Conservation (phyloP, 2,888 invertebrate species). For the Seira ritae region DNA sequence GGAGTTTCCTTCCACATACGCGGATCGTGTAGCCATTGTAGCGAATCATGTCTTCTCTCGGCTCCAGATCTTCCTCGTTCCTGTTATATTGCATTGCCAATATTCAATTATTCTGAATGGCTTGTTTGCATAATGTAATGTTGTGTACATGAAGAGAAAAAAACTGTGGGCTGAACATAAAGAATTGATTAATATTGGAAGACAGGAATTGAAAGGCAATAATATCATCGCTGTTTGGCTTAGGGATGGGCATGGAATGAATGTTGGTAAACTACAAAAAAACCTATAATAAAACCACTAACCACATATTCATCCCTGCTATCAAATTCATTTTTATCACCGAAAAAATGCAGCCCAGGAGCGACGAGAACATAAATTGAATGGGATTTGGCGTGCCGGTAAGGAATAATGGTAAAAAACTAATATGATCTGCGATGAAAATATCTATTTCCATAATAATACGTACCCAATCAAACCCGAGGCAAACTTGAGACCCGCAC, state of each 20-base stretch:
- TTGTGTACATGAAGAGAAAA: slow-evolving; percentile 14
- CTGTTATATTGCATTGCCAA: slow-evolving; percentile 22
- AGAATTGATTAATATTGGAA: slow-evolving; percentile 4
- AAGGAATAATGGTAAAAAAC: background rate
- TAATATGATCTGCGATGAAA: background rate
- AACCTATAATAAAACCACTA: too few species aligned
- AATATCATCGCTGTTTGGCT: too few species aligned
- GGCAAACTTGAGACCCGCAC: slow-evolving; percentile 43
- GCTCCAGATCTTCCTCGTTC: slow-evolving; percentile 51
- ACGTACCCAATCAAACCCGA: slow-evolving; percentile 37
- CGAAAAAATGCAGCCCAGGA: background rate
- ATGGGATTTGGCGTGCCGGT: background rate
- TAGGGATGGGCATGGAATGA: too few species aligned
- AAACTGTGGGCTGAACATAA: background rate
- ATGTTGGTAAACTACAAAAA: slow-evolving; percentile 8
- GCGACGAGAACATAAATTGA: background rate
- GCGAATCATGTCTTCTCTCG: slow-evolving; percentile 53
- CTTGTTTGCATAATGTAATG: slow-evolving; percentile 53
- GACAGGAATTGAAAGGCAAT: slow-evolving; percentile 6
- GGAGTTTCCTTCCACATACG: slow-evolving; percentile 47
- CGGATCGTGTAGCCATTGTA: slow-evolving; percentile 62
- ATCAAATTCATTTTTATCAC: background rate
- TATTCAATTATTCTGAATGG: slow-evolving; percentile 44
- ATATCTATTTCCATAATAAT: slow-evolving; percentile 42
- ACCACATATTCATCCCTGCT: too few species aligned